Conservation (phyloP, 1,140 invertebrate genomes). For the Magallana gigas region DNA sequence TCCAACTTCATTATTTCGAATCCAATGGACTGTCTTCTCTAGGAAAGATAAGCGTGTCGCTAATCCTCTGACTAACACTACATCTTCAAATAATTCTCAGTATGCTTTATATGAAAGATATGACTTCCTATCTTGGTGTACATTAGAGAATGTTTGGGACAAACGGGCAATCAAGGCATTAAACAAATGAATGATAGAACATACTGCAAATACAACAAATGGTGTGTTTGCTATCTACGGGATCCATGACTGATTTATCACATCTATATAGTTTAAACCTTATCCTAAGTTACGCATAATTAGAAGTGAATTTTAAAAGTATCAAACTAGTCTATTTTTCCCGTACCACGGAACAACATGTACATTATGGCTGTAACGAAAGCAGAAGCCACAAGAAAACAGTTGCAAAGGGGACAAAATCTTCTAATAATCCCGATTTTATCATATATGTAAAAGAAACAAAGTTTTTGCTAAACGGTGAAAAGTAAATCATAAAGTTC, state of each 20-base stretch:
- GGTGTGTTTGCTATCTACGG: slow-evolving; percentile 65
- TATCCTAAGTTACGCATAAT: slow-evolving; percentile 69
- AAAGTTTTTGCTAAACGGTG: slow-evolving; percentile 54
- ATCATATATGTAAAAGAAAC: no score
- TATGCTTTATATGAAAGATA: no score
- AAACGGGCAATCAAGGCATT: slow-evolving; percentile 72
- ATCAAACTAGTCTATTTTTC: slow-evolving; percentile 48
- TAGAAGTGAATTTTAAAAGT: slow-evolving; percentile 37
- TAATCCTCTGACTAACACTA: no score
- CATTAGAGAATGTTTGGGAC: slow-evolving; percentile 66
- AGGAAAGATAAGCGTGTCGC: no score
- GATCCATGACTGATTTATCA: slow-evolving; percentile 57
- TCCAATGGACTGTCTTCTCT: no score
- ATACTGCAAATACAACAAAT: slow-evolving; percentile 64
- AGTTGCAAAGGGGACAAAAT: no score
- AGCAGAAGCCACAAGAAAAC: slow-evolving; percentile 62
- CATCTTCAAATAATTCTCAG: no score
- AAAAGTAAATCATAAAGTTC: slow-evolving; percentile 61
- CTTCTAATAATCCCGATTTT: no score
- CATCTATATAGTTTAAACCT: slow-evolving; percentile 61
- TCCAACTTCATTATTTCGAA: no score
- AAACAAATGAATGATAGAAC: slow-evolving; percentile 65
- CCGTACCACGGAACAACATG: slow-evolving; percentile 52
- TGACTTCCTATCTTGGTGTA: slow-evolving; percentile 60
- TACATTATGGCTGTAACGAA: slow-evolving; percentile 65